phyloP scores from a whole-genome alignment of 2,113 vertebrate genomes.

The Calcarius ornatus region DNA sequence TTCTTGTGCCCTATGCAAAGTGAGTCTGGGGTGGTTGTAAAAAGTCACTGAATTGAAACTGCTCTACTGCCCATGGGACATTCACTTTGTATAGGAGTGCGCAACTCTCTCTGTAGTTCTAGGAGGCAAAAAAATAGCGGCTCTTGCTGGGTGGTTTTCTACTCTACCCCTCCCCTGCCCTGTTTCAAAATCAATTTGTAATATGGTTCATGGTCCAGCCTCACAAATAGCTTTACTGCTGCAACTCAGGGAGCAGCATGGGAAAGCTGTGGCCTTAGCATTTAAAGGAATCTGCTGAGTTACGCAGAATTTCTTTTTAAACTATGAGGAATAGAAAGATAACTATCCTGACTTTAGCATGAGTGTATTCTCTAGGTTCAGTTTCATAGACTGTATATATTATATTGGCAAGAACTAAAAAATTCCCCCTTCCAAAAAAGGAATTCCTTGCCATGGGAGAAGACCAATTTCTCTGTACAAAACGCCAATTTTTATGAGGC shows the following conservation, averaged over 20 bases:
- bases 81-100: not conserved
- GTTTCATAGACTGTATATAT: not conserved
- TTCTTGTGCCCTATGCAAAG: not conserved
- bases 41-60: not conserved
- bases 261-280: not conserved
- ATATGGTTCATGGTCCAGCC: not conserved
- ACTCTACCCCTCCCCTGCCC: not conserved
- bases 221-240: not conserved
- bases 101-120: not conserved
- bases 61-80: not conserved
- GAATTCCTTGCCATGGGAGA: not conserved
- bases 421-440: not conserved
- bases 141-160: slow-evolving; percentile 1
- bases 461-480: not conserved
- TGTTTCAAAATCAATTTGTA: not conserved
- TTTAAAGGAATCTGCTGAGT: not conserved
- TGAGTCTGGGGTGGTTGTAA: not conserved
- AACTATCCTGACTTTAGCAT: not conserved
- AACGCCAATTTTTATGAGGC: not conserved
- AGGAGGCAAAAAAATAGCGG: not conserved
- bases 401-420: not conserved
- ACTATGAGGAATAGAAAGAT: not conserved
- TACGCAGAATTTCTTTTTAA: not conserved
- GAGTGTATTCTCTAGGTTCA: not conserved
- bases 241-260: not conserved